These are phyloP conservation scores for Tenthredo amoena DNA, from an alignment of 2,888 invertebrate species.

Conservation along the genomic window DNA sequence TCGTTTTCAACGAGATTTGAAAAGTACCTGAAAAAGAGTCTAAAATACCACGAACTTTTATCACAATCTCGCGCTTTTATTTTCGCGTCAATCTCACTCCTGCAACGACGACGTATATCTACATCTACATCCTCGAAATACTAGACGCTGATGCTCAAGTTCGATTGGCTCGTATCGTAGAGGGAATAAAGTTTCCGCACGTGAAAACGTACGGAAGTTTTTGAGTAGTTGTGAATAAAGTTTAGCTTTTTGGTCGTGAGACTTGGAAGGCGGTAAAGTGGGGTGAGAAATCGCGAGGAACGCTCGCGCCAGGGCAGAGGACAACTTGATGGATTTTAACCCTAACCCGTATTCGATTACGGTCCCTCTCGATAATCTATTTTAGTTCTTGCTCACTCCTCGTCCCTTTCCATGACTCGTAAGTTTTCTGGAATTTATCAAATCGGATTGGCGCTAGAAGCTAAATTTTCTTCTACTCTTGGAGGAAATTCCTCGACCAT, in stretches of 20 bases:
- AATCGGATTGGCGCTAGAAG: neutral
- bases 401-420: conserved; percentile 67
- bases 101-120: neutral
- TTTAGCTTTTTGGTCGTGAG: neutral
- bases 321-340: conserved; percentile 73
- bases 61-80: neutral
- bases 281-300: neutral
- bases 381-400: conserved; percentile 71
- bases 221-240: conserved; percentile 48
- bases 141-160: conserved; percentile 29
- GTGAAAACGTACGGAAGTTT: conserved; percentile 28
- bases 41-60: neutral
- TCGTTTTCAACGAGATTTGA: neutral
- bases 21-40: neutral
- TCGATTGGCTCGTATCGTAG: conserved; percentile 28
- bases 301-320: conserved; percentile 55
- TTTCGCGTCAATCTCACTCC: neutral
- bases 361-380: conserved; percentile 72
- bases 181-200: conserved; percentile 26
- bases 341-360: conserved; percentile 73
- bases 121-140: neutral
- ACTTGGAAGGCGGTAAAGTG: neutral
- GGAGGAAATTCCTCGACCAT: neutral
- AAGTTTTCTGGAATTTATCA: conserved; percentile 73
- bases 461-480: neutral